A percentile compares a stretch with the other conserved stretches of the same genome.
Conservation (phyloP, 37 sponge, comb jelly and placozoan species). For the Chondrilla cf. caribensis region DNA sequence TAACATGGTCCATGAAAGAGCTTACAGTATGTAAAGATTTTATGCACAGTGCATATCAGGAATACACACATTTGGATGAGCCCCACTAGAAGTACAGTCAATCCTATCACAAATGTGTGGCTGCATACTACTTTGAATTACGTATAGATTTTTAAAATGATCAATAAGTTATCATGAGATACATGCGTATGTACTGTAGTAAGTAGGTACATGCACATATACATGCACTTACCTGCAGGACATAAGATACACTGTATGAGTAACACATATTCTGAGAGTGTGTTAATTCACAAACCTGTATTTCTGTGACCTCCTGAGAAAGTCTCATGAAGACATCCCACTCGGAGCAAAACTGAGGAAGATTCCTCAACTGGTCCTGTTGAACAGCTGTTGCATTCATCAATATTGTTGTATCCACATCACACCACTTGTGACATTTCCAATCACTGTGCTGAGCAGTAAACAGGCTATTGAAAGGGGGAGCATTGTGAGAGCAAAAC, state of each 20-base stretch:
- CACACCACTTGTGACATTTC: slow-evolving; percentile 37
- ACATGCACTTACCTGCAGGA: background rate
- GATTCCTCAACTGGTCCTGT: slow-evolving; percentile 25
- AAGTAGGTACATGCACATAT: background rate
- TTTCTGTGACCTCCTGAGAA: background rate
- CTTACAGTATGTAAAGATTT: no score
- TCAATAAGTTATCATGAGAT: no score
- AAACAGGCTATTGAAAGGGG: slow-evolving; percentile 19
- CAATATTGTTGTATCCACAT: slow-evolving; percentile 35
- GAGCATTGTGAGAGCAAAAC: no score
- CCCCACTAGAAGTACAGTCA: no score
- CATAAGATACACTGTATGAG: no score
- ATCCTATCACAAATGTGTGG: no score
- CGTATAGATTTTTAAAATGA: no score
- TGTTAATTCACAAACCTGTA: slow-evolving; percentile 24
- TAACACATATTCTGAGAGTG: no score
- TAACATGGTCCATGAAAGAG: no score
- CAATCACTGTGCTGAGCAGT: slow-evolving; percentile 33
- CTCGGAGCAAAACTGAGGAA: slow-evolving; percentile 1
- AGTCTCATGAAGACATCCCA: slow-evolving; percentile 48
- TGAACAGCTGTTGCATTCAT: slow-evolving; percentile 34
- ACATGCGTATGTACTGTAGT: background rate
- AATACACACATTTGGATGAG: no score
- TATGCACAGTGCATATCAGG: no score
- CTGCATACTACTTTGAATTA: no score